Evolutionary conservation across 2,797 vertebrate genomes (phyloP), one percentile per base, ranked within the genome.

Genomic region (Neoniphon sammara): DNA sequence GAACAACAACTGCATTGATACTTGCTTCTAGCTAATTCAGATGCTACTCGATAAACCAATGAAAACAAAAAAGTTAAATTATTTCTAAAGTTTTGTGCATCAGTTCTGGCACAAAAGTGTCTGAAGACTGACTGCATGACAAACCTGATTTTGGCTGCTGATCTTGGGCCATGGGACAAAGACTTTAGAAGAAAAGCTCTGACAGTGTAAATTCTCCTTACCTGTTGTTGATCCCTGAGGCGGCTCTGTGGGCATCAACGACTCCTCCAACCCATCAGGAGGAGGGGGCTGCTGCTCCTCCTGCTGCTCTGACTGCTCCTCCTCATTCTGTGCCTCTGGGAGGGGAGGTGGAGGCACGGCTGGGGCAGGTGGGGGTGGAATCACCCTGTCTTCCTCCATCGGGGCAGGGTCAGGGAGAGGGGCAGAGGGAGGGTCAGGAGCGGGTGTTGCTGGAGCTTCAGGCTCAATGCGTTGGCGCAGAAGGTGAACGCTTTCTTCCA

Each of bases 401-500:
- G 86, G 70, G 27, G 75, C 52, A 21, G 87, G 70, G 25, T 90
- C 87, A 17, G 91, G 88, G 30, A 86, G 77, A 1, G 82, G 88
- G 30, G 79, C 60, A 0, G 75, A 55, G 8, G 85, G 77, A 11
- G 88, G 87, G 23, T 84, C 82, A 10, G 89, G 87, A 12, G 87
- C 88, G 30, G 92, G 84, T 18, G 85, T 70, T 8, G 81, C 70
- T 2, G 91, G 63, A 53, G 89, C 53, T 62, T 85, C 92, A 12
- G 89, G 93, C 83, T 96, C 94, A 2, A 95, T 94, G 7, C 87
- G 92, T 76, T 93, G 94, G 5, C 96, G 93, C 47, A 97, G 88
- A 54, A 93, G 42, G 54, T 94, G 93, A 64, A 97, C 95, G 9
- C 93, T 95, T 54, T 95, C 95, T 80, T 97, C 96, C 82, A 97